phyloP scores from a whole-genome alignment of 2,888 invertebrate species.

The Drosophila subquinaria region DNA sequence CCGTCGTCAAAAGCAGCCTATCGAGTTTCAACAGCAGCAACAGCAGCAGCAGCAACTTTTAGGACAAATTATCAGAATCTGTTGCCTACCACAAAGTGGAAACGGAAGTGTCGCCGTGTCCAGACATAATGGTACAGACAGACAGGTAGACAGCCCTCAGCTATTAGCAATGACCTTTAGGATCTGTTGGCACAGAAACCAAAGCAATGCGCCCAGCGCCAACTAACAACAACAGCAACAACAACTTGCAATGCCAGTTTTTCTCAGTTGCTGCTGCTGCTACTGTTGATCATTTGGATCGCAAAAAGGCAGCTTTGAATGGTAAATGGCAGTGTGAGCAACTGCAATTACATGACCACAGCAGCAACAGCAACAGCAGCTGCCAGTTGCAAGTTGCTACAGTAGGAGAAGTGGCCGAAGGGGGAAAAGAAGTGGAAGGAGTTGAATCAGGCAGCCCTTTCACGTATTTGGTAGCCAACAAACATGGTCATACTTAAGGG shows the following conservation, averaged over 20 bases:
- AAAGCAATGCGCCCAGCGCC: slow-evolving; percentile 55
- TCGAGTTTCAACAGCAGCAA: slow-evolving; percentile 50
- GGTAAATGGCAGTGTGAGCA: slow-evolving; percentile 73
- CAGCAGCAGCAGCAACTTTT: slow-evolving; percentile 31
- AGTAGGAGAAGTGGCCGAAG: slow-evolving; percentile 15
- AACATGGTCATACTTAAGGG: slow-evolving; percentile 78
- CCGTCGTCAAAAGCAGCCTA: slow-evolving; percentile 23
- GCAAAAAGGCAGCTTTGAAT: slow-evolving; percentile 70
- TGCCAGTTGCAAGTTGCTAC: slow-evolving; percentile 38
- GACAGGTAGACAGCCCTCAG: slow-evolving; percentile 41
- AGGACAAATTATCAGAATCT: slow-evolving; percentile 47
- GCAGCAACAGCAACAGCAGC: slow-evolving; percentile 32
- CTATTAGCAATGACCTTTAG: slow-evolving; percentile 73
- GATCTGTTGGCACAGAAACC: slow-evolving; percentile 77
- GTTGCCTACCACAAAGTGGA: slow-evolving; percentile 78
- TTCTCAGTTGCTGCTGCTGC: slow-evolving; percentile 38
- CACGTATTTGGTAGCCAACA: slow-evolving; percentile 69
- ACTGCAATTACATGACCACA: slow-evolving; percentile 68
- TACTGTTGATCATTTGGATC: slow-evolving; percentile 61
- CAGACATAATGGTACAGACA: slow-evolving; percentile 51
- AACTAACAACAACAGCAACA: slow-evolving; percentile 15
- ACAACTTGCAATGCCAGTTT: slow-evolving; percentile 53
- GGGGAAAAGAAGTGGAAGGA: slow-evolving; percentile 3
- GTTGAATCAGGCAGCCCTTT: slow-evolving; percentile 54
- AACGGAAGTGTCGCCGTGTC: slow-evolving; percentile 78